These are phyloP conservation scores for Chiroxiphia lanceolata DNA, from an alignment of 2,797 vertebrate species.

Conservation along the genomic window DNA sequence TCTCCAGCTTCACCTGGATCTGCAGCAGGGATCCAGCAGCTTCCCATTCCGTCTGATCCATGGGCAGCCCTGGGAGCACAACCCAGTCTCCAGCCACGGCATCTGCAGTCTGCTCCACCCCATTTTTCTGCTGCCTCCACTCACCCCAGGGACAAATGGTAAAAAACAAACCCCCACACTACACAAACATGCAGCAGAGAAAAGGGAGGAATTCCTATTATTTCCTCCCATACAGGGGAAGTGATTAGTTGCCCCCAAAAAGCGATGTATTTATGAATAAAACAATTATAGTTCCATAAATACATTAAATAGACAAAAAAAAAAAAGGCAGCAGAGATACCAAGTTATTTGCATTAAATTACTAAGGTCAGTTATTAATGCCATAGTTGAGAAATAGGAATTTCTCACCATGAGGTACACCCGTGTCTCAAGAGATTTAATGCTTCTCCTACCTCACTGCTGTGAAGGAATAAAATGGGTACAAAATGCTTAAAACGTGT, in stretches of 20 bases:
- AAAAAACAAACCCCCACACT: constrained; percentile 40
- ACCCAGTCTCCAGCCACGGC: not conserved
- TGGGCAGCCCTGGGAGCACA: not conserved
- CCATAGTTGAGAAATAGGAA: not conserved
- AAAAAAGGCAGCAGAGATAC: not conserved
- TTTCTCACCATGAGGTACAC: not conserved
- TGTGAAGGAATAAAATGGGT: not conserved
- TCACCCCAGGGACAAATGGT: constrained; percentile 5
- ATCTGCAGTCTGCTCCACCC: constrained; percentile 61
- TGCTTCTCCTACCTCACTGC: not conserved
- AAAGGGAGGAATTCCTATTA: not conserved
- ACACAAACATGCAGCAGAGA: not conserved
- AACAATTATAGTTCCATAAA: not conserved
- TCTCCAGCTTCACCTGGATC: not conserved
- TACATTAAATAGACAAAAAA: not conserved
- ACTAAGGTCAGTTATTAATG: not conserved
- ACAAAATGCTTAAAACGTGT: not conserved
- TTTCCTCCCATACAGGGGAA: not conserved
- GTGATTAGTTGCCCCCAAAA: not conserved
- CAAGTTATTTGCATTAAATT: not conserved
- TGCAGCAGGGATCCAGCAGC: not conserved
- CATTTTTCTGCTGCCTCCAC: constrained; percentile 38
- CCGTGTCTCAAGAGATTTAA: not conserved
- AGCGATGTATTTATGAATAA: not conserved
- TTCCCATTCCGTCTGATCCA: not conserved